Evolutionary conservation across 2,797 vertebrate genomes (phyloP).

Genomic region (Acomys russatus): DNA sequence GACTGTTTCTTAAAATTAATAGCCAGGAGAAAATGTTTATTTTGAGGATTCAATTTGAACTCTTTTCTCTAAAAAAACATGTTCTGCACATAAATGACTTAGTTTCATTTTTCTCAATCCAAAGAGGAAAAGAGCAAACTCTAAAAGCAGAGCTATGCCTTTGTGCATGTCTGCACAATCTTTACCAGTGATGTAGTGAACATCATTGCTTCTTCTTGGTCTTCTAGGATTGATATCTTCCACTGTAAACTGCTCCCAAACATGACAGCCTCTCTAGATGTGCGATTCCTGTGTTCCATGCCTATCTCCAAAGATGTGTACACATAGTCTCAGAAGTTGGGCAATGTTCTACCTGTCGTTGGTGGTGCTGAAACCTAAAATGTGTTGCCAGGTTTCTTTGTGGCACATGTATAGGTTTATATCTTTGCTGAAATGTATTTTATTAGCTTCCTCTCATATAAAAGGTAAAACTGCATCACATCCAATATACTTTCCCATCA

Average conservation of each 20-base stretch:
- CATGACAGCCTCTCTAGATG: accelerated
- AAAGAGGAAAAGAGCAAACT: not conserved
- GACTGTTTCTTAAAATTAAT: not conserved
- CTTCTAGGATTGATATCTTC: conserved; percentile 3
- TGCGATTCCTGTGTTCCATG: accelerated
- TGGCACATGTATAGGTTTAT: not conserved
- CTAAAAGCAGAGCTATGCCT: not conserved
- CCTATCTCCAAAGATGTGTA: not conserved
- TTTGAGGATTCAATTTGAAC: not conserved
- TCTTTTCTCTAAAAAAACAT: conserved; percentile 45
- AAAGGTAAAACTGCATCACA: not conserved
- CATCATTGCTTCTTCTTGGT: not conserved
- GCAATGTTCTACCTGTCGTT: not conserved
- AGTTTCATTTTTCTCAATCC: not conserved
- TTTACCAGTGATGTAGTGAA: not conserved
- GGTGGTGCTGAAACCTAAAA: not conserved
- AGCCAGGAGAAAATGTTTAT: not conserved
- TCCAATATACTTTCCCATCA: not conserved
- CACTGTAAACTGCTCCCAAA: not conserved
- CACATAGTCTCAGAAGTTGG: not conserved
- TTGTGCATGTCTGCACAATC: not conserved
- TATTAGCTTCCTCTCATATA: not conserved
- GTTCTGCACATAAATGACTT: not conserved
- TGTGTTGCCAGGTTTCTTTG: not conserved
- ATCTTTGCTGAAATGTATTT: not conserved